Percentiles rank a stretch among this genome's conserved stretches.
These are phyloP conservation scores for Trypoxylon attenuatum DNA, from an alignment of 2,888 invertebrate species.

Conservation along the genomic window DNA sequence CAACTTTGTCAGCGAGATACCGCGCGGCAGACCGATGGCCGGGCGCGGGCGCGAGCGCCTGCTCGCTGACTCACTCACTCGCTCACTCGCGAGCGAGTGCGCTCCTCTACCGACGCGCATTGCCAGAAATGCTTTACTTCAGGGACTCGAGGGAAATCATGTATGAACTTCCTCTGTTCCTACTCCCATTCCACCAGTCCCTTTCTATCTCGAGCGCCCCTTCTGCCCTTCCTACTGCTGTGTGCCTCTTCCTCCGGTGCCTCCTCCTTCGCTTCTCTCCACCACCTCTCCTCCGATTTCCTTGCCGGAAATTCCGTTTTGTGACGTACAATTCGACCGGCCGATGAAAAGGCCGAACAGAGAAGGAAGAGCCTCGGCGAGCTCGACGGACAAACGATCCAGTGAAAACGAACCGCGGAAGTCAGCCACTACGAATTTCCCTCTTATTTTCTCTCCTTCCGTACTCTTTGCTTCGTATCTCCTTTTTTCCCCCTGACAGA, in stretches of 20 bases:
- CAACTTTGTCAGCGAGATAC: conserved; percentile 68
- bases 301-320: conserved; percentile 56
- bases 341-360: conserved; percentile 44
- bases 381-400: conserved; percentile 49
- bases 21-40: conserved; percentile 55
- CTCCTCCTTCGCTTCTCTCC: background rate
- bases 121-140: conserved; percentile 71
- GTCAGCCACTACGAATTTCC: conserved; percentile 32
- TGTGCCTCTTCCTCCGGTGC: background rate
- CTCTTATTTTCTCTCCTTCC: background rate
- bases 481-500: background rate
- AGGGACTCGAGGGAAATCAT: conserved; percentile 73
- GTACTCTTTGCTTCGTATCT: conserved; percentile 3
- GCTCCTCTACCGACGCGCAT: conserved; percentile 63
- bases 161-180: conserved; percentile 70
- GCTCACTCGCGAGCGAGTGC: conserved; percentile 28
- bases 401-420: conserved; percentile 53
- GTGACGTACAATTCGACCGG: conserved; percentile 50
- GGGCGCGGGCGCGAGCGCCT: conserved; percentile 16
- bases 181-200: conserved; percentile 47
- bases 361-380: conserved; percentile 25
- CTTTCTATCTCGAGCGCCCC: conserved; percentile 49
- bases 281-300: conserved; percentile 37
- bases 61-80: conserved; percentile 39
- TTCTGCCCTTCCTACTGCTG: background rate